A percentile compares a stretch with the other conserved stretches of the same genome.
phyloP scores from a whole-genome alignment of 2,797 vertebrate species.

The Rhinoraja longicauda region DNA sequence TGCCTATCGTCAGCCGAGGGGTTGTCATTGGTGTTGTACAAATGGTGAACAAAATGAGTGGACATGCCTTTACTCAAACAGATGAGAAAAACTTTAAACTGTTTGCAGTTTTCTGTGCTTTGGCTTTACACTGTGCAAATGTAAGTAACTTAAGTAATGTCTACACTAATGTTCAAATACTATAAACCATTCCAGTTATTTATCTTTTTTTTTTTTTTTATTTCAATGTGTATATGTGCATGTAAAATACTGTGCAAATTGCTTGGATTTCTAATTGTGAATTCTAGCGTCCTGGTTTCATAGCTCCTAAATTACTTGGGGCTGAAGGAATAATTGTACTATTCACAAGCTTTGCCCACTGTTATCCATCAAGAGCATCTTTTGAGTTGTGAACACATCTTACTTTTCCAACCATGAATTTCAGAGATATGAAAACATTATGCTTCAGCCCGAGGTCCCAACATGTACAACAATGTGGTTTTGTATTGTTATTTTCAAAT shows the following conservation, averaged over 20 bases:
- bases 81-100: conserved; percentile 99
- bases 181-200: not conserved
- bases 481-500: no score
- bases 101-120: conserved; percentile 98
- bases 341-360: not conserved
- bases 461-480: not conserved
- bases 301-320: not conserved
- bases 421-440: not conserved
- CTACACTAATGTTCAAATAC: not conserved
- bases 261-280: not conserved
- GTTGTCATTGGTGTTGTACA: conserved; percentile 94
- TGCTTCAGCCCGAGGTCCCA: not conserved
- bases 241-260: not conserved
- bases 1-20: conserved; percentile 97
- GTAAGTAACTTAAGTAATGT: conserved; percentile 61
- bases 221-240: not conserved
- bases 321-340: not conserved
- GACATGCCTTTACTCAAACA: conserved; percentile 98
- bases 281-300: not conserved
- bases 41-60: conserved; percentile 98
- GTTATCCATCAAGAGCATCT: no score
- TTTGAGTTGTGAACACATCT: not conserved
- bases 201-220: not conserved
- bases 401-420: not conserved
- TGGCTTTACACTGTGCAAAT: conserved; percentile 99